Base-by-base conservation (phyloP, 2,888 invertebrate genomes). In the Odontothrips loti region DNA sequence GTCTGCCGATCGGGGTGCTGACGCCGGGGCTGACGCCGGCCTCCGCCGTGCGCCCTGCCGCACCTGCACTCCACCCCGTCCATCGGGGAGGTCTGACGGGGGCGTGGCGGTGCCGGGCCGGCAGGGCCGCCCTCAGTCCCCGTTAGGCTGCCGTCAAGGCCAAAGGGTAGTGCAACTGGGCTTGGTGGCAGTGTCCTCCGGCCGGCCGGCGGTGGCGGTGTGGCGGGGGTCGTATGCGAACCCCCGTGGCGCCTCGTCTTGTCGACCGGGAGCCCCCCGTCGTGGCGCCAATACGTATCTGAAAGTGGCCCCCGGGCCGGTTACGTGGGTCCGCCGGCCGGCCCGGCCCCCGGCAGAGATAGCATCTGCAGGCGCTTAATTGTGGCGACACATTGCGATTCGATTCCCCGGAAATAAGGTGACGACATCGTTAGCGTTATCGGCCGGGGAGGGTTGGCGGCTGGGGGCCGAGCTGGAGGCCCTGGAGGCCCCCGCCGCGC, bases 321-420 rank as follows among this genome's bases (percentile, higher is more conserved):
- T n/a, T n/a, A n/a, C n/a, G n/a, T n/a, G n/a, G n/a, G n/a, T n/a
- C n/a, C n/a, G n/a, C n/a, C n/a, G n/a, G n/a, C n/a, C n/a, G n/a
- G n/a, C 34, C 34, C 34, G 34, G 34, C 3, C 34, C 34, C 34
- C 58, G 58, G n/a, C n/a, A n/a, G n/a, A n/a, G n/a, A 58, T 58
- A 58, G 6, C 58, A 58, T 58, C 58, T 58, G 20, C 34, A 43
- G 34, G 34, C 34, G 34, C 58, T 58, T 58, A 58, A 58, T 58
- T 58, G 58, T 58, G 58, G 58, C 58, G 58, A 58, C 68, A 23
- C 68, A n/a, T n/a, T 27, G 58, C 68, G 68, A 27, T 12, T 8
- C 68, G 68, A 75, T 75, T 75, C 68, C 12, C 68, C 68, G 68
- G 68, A 75, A 75, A 75, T 75, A 75, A 43, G 68, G 68, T 75